Evolutionary conservation across 2,888 invertebrate genomes (phyloP), one percentile per base, ranked within the genome.

Genomic region (Lysandra coridon): DNA sequence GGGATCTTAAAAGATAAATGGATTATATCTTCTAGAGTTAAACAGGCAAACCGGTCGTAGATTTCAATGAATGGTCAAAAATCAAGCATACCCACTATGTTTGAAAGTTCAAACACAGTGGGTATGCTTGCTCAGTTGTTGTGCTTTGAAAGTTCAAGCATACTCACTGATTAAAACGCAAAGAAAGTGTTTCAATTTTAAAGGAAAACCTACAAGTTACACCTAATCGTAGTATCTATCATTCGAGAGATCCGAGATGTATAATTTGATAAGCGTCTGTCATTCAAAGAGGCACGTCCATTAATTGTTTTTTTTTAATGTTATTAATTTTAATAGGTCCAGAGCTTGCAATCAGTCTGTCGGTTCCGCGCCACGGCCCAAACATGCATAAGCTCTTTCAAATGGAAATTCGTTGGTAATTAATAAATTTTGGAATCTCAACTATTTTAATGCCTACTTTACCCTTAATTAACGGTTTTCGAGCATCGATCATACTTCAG

Each of bases 201-300:
- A 49, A 49, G 49, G 12, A 49, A 49, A 49, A 49, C 49, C 49
- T 49, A 23, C 23, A 23, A 23, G 23, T 23, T 10, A 49, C 49
- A 49, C 49, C 49, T 7, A 7, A 2, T 10, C 2, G 49, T 10
- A 49, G 1, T 57, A 57, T 57, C 17, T 17, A 57, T 57, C 17
- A 17, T 17, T 17, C 57, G 17, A 23, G 23, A 23, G 23, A 57
- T 12, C 33, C 33, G 57, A 76, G 76, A 76, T 76, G 53, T 44
- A 76, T 76, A 53, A 76, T 57, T 30, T 57, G 76, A 76, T 76
- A 76, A 76, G 49, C 76, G 23, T 53, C 53, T 80, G 80, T 60
- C 80, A 79, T 80, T 80, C 79, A 73, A 73, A 79, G 78, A 75
- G 73, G 78, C 78, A 74, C 80, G 79, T 78, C 74, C 62, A 80